Conservation (phyloP, 2,888 invertebrate species). For the Spodoptera exigua region DNA sequence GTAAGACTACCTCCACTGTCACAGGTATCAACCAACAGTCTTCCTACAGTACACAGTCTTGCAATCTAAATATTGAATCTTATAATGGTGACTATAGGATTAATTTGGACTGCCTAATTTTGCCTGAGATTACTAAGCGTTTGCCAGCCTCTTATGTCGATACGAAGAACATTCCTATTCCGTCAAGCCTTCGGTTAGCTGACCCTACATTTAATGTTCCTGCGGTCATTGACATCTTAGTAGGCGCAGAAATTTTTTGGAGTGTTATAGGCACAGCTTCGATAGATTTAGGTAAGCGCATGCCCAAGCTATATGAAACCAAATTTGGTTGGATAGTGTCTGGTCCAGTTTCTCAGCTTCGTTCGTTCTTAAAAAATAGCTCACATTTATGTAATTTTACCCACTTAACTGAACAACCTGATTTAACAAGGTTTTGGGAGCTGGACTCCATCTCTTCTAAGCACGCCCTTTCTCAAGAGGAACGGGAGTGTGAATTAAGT, state of each 20-base stretch:
- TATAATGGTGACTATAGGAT: conserved; percentile 8
- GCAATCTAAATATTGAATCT: conserved; percentile 7
- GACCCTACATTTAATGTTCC: conserved; percentile 9
- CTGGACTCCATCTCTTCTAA: conserved; percentile 32
- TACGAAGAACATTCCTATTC: not conserved
- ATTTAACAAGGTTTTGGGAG: conserved; percentile 5
- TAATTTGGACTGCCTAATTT: conserved; percentile 1
- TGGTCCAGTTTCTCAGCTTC: conserved; percentile 3
- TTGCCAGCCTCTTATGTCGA: conserved; percentile 2
- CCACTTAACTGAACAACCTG: not conserved
- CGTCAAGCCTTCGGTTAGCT: conserved; percentile 2
- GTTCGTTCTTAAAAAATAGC: not conserved
- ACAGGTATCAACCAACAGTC: conserved; percentile 9
- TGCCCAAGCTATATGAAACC: conserved; percentile 3
- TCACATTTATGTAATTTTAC: conserved; percentile 2
- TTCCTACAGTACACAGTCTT: conserved; percentile 11
- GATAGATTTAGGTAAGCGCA: conserved; percentile 1
- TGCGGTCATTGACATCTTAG: conserved; percentile 1
- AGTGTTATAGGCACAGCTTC: not conserved
- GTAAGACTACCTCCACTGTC: conserved; percentile 6
- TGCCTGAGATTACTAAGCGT: not conserved
- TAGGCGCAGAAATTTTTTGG: no score
- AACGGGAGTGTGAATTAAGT: conserved; percentile 37
- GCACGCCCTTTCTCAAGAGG: conserved; percentile 28
- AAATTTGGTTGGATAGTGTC: conserved; percentile 6